A percentile compares a stretch with the other conserved stretches of the same genome.
phyloP scores from a whole-genome alignment of 1,140 invertebrate genomes.

The Yoshiicerus persimilis region DNA sequence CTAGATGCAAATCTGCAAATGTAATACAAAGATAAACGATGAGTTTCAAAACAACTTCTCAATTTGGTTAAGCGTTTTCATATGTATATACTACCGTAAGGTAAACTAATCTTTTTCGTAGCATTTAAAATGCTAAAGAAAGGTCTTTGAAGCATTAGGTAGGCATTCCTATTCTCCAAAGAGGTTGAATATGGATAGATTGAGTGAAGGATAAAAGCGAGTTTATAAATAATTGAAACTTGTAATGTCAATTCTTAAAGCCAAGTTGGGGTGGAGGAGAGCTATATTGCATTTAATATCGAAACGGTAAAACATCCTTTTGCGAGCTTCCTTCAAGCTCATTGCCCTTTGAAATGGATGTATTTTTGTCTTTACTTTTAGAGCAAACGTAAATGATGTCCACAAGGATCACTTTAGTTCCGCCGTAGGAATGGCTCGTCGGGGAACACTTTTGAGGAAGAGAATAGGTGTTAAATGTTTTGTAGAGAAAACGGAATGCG shows the following conservation, averaged over 20 bases:
- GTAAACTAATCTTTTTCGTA: no score
- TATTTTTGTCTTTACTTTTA: not conserved
- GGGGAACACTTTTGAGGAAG: not conserved
- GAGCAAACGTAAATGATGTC: not conserved
- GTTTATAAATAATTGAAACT: not conserved
- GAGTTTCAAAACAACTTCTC: no score
- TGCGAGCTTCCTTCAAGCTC: not conserved
- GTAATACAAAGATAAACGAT: no score
- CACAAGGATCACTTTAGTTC: not conserved
- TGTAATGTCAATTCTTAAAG: not conserved
- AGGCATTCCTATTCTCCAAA: no score
- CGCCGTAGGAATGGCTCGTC: not conserved
- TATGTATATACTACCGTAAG: no score
- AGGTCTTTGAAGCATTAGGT: no score
- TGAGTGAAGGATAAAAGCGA: no score
- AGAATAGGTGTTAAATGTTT: not conserved
- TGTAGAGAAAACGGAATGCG: not conserved
- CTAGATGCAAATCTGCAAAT: no score
- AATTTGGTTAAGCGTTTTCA: no score
- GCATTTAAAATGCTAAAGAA: no score
- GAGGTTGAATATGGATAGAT: no score
- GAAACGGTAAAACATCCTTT: not conserved
- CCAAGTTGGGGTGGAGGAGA: not conserved
- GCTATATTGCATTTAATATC: slow-evolving; percentile 45
- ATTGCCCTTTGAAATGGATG: not conserved